These are phyloP conservation scores for Chironomus striatipennis DNA, from an alignment of 1,140 invertebrate genomes.

Conservation along the genomic window DNA sequence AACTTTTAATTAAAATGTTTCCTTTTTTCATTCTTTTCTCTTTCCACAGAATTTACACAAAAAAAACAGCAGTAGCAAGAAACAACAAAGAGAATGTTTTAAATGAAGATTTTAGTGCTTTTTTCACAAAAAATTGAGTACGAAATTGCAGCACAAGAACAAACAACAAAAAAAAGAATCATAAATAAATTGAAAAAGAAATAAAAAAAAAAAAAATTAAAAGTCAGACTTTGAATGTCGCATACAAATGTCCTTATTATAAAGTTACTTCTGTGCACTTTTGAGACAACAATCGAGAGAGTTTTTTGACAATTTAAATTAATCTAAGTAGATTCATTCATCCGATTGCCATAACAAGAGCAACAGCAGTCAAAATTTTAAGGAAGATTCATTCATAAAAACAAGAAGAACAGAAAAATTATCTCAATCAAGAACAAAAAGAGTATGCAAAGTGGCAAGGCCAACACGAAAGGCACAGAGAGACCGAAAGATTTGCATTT, in stretches of 20 bases:
- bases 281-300: background rate
- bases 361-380: too few species aligned
- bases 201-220: too few species aligned
- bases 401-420: background rate
- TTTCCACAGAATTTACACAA: background rate
- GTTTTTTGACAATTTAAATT: background rate
- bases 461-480: background rate
- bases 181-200: slow-evolving; percentile 12
- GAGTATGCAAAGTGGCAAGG: slow-evolving; percentile 5
- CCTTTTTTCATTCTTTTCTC: background rate
- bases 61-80: background rate
- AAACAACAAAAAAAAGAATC: background rate
- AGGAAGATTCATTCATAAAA: too few species aligned
- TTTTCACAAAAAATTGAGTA: background rate
- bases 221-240: background rate
- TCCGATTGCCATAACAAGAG: too few species aligned
- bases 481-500: background rate
- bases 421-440: background rate
- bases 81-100: background rate
- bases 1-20: slow-evolving; percentile 18
- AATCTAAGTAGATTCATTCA: background rate
- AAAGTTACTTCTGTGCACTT: background rate
- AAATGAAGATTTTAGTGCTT: background rate
- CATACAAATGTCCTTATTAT: slow-evolving; percentile 22
- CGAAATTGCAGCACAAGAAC: too few species aligned